Evolutionary conservation across 1,140 invertebrate species (phyloP).

Genomic region (Anastrepha ludens): DNA sequence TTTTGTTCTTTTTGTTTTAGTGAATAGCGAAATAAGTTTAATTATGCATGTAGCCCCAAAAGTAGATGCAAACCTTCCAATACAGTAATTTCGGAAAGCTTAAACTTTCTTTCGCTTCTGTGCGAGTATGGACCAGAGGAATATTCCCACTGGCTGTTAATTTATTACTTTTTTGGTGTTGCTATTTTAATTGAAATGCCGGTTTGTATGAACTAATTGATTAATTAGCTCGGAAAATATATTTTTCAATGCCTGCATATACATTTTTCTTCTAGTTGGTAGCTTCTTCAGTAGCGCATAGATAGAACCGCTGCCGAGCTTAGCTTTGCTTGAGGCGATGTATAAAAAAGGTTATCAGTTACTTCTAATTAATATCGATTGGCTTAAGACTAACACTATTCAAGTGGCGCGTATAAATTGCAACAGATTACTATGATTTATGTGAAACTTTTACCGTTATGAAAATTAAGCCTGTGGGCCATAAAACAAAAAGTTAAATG

Average conservation of each 20-base stretch:
- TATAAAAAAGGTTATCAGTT: neutral
- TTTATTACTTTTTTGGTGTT: too few species aligned
- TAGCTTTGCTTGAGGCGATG: neutral
- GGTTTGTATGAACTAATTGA: neutral
- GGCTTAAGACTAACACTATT: neutral
- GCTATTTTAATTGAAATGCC: too few species aligned
- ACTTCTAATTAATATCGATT: conserved; percentile 3
- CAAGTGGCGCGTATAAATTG: neutral
- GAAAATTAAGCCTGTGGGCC: neutral
- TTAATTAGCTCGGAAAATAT: neutral
- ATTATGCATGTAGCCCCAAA: too few species aligned
- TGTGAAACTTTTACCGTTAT: neutral
- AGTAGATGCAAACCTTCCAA: too few species aligned
- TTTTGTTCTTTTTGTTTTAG: too few species aligned
- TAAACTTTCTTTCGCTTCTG: too few species aligned
- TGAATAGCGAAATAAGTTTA: too few species aligned
- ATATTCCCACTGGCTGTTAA: too few species aligned
- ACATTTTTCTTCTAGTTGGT: neutral
- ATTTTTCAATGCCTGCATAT: too few species aligned
- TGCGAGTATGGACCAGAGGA: too few species aligned
- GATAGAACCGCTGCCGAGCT: neutral
- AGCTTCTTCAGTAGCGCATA: neutral
- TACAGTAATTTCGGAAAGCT: too few species aligned
- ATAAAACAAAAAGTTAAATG: neutral
- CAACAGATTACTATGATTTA: neutral